Conservation (phyloP, 2,888 invertebrate species). For the Lomographa bimaculata region DNA sequence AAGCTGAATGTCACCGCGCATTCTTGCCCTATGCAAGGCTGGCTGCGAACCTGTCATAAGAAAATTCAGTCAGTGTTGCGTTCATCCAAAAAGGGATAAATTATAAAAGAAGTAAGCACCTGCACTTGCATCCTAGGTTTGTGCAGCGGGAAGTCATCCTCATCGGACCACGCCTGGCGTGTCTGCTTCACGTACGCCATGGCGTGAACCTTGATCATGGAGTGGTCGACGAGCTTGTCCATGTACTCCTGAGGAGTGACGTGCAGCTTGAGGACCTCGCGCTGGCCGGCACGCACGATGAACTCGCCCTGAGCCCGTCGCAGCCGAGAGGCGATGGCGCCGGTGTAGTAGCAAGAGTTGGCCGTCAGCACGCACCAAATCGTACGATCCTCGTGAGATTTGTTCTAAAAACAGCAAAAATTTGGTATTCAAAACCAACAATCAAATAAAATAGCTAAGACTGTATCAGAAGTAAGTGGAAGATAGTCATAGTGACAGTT, state of each 20-base stretch:
- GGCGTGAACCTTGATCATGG: constrained; percentile 88
- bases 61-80: neutral
- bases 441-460: too few relatives aligned
- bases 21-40: constrained; percentile 79
- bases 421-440: too few relatives aligned
- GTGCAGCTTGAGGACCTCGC: constrained; percentile 85
- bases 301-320: constrained; percentile 85
- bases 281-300: constrained; percentile 84
- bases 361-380: constrained; percentile 86
- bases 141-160: constrained; percentile 88
- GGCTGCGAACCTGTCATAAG: constrained; percentile 63
- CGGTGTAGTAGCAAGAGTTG: constrained; percentile 87
- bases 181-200: constrained; percentile 89
- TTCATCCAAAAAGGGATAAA: neutral
- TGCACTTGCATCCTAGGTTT: constrained; percentile 87
- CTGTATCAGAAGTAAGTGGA: too few relatives aligned
- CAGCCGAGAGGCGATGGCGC: constrained; percentile 85
- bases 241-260: constrained; percentile 87
- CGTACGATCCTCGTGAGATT: constrained; percentile 84
- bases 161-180: constrained; percentile 88
- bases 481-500: too few relatives aligned
- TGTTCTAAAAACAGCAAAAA: constrained; percentile 68
- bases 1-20: constrained; percentile 84
- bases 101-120: constrained; percentile 56
- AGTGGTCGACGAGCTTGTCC: constrained; percentile 87